Conservation (phyloP, 2,797 vertebrate species). For the Rhadinocentrus ornatus region DNA sequence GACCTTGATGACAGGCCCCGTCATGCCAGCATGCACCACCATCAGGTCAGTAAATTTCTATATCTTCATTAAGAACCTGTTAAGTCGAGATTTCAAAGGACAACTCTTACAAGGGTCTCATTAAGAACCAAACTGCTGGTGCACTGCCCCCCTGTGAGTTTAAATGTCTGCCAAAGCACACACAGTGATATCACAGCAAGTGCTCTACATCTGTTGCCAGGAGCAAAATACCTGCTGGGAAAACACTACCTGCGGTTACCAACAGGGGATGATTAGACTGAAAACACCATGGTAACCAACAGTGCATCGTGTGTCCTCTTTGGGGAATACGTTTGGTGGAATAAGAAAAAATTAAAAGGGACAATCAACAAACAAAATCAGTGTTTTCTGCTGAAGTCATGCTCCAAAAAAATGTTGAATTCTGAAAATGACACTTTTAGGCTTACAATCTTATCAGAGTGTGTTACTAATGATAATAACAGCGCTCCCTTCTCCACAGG, state of each 20-base stretch:
- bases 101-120: background rate
- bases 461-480: background rate
- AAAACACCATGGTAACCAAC: background rate
- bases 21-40: background rate
- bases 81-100: background rate
- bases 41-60: background rate
- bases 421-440: background rate
- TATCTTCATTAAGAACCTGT: constrained; percentile 1
- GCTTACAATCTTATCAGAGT: background rate
- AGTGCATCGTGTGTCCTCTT: background rate
- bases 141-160: background rate
- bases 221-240: constrained; percentile 3
- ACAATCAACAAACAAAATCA: background rate
- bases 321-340: background rate
- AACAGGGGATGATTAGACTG: background rate
- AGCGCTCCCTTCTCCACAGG: background rate
- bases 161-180: background rate
- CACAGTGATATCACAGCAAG: background rate
- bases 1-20: background rate
- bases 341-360: background rate
- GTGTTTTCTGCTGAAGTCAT: background rate
- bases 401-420: background rate
- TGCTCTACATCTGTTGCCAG: background rate
- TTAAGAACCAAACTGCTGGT: background rate
- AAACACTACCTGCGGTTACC: background rate